phyloP scores from a whole-genome alignment of 1,140 invertebrate genomes.

The Ericerus pela region DNA sequence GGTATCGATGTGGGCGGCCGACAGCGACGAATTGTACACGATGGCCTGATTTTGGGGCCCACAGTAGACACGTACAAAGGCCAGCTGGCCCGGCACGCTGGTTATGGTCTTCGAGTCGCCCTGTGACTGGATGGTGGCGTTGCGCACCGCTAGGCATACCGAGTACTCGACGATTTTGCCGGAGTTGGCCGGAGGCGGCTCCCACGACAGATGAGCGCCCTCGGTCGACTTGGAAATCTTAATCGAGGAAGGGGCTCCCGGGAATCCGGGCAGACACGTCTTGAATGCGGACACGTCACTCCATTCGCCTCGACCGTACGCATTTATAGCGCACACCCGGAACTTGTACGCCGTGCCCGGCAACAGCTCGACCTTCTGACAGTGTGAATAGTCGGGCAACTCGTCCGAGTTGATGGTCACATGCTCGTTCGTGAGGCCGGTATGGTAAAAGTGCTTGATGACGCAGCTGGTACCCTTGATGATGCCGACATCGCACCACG shows the following conservation, averaged over 20 bases:
- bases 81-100: constrained; percentile 34
- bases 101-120: constrained; percentile 13
- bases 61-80: constrained; percentile 95
- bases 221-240: constrained; percentile 95
- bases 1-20: constrained; percentile 86
- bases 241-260: constrained; percentile 92
- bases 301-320: constrained; percentile 84
- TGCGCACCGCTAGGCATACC: constrained; percentile 90
- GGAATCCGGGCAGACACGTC: constrained; percentile 50
- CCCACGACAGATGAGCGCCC: constrained; percentile 94
- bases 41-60: constrained; percentile 83
- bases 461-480: constrained; percentile 39
- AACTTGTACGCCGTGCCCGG: constrained; percentile 98
- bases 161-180: constrained; percentile 96
- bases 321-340: constrained; percentile 89
- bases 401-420: constrained; percentile 21
- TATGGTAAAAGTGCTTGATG: constrained; percentile 35
- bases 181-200: constrained; percentile 79
- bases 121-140: constrained; percentile 28
- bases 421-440: constrained; percentile 23
- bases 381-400: constrained; percentile 23
- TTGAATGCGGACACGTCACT: constrained; percentile 65
- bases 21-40: constrained; percentile 69
- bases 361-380: constrained; percentile 40
- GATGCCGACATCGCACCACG: constrained; percentile 52